Evolutionary conservation across 2,888 invertebrate genomes (phyloP).

Genomic region (Serripes groenlandicus): DNA sequence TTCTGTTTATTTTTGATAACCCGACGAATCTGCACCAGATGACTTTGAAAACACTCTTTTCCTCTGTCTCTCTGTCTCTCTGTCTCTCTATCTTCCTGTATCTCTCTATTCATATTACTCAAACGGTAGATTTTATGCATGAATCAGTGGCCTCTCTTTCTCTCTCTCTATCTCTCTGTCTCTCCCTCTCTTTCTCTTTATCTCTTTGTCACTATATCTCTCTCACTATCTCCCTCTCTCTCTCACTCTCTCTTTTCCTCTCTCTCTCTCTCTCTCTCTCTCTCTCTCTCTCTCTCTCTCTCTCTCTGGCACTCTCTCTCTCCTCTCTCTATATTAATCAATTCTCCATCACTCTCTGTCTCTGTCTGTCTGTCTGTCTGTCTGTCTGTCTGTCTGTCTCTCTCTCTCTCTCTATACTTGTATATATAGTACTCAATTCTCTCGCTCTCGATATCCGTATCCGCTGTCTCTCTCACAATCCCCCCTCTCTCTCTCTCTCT

Average conservation of each 20-base stretch:
- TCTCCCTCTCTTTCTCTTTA: neutral
- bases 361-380: neutral
- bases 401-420: neutral
- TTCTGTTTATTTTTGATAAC: too few relatives aligned
- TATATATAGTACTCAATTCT: neutral
- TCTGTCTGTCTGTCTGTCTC: neutral
- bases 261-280: neutral
- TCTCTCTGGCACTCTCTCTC: neutral
- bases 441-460: neutral
- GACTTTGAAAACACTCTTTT: neutral
- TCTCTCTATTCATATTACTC: neutral
- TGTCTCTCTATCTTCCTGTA: neutral
- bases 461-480: neutral
- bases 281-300: slow-evolving; percentile 1
- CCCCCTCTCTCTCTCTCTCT: neutral
- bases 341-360: neutral
- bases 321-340: neutral
- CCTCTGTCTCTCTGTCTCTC: neutral
- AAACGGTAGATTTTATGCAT: too few relatives aligned
- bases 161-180: neutral
- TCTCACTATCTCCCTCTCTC: neutral
- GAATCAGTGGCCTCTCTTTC: too few relatives aligned
- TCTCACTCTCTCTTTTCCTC: neutral
- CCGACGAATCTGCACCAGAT: too few relatives aligned
- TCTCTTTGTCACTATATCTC: neutral